Evolutionary conservation across 2,113 vertebrate genomes (phyloP).

Genomic region (Leptosomus discolor): DNA sequence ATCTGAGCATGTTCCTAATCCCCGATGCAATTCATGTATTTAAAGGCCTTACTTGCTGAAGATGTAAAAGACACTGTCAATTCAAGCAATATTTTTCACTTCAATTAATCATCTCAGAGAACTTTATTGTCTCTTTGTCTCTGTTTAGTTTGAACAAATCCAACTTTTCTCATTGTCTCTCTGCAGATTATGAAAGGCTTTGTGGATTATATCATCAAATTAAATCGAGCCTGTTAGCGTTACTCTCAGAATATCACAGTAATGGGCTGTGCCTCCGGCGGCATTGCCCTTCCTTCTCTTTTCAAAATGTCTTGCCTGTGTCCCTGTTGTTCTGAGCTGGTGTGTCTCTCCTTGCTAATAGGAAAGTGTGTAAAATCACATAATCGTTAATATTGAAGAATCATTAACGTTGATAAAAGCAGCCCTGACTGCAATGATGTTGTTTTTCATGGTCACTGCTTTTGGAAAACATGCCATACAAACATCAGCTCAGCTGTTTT

Average conservation of each 20-base stretch:
- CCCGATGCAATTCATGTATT: background rate
- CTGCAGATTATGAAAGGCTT: constrained; percentile 49
- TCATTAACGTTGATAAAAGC: background rate
- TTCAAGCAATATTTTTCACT: background rate
- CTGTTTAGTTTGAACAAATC: background rate
- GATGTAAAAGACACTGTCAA: background rate
- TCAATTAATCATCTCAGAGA: constrained; percentile 3
- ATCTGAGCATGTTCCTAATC: background rate
- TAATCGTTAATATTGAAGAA: constrained; percentile 15
- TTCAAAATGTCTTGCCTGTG: background rate
- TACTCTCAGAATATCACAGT: constrained; percentile 6
- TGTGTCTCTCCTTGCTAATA: constrained; percentile 26
- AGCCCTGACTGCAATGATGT: background rate
- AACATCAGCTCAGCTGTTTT: background rate
- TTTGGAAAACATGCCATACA: background rate
- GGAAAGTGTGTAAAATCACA: background rate
- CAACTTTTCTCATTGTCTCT: constrained; percentile 18
- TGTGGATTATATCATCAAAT: constrained; percentile 61
- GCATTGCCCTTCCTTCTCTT: background rate
- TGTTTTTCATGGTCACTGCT: background rate
- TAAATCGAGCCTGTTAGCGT: constrained; percentile 8
- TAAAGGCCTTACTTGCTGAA: background rate
- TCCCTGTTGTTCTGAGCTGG: background rate
- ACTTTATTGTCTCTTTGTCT: background rate
- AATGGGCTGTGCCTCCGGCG: constrained; percentile 38